Base-by-base conservation (phyloP, 2,888 invertebrate species). In the Netelia fuscicornis region DNA sequence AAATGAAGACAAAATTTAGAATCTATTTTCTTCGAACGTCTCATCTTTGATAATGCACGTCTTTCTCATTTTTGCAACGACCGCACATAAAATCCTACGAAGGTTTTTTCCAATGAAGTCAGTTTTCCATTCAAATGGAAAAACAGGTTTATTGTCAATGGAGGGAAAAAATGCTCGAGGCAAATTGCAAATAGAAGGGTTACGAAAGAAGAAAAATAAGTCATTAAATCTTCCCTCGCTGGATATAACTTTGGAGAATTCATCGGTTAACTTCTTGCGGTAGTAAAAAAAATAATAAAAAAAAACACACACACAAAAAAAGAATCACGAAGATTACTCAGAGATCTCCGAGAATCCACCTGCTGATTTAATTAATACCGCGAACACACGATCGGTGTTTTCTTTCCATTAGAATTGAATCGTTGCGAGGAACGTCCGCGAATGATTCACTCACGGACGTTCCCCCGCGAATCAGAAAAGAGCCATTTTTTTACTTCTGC, bases 241-340 rank as follows among this genome's bases (percentile, higher is more conserved):
- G 80, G 74, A 65, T 72, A 56, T 80, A 65, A 80, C 84, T 83
- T 80, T 80, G 75, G 52, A 20, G 37, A 25, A 76, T 62, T 81
- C 37, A n/a, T 54, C 64, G 9, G 23, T 52, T 37, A 56, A 25
- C 30, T 25, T 42, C 58, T 20, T 25, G 23, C 68, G 10, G n/a
- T 68, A 60, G 56, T 56, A 56, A 58, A 23, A 30, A 54, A 37
- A 30, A 42, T 44, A 37, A 23, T 48, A 68, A 68, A 68, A 70
- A 81, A 83, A 75, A 11, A 20, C 20, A 20, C 20, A 20, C 20
- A 20, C 48, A 74, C n/a, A 17, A 64, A 52, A 65, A 17, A 54
- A 37, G 37, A 37, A 25, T 70, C 42, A 54, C 60, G n/a, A 25
- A 52, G 52, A 68, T 79, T 8, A 62, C 58, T 70, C 11, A 37